Conservation (phyloP, 2,797 vertebrate genomes). For the Emys orbicularis region DNA sequence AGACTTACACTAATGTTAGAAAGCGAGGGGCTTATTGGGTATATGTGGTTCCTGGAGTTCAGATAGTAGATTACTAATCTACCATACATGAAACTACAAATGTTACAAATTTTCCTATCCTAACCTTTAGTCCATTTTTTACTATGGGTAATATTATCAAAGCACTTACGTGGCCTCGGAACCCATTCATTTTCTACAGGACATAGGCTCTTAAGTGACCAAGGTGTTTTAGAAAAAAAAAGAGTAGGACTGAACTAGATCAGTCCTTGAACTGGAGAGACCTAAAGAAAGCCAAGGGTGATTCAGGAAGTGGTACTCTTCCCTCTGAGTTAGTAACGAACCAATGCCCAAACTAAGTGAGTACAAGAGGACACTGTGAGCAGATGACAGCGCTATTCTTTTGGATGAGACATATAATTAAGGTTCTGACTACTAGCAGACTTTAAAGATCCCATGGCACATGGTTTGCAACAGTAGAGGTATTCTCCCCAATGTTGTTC, state of each 20-base stretch:
- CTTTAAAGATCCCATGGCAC: background rate
- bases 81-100: background rate
- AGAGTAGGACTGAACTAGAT: background rate
- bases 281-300: background rate
- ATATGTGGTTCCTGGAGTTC: background rate
- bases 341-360: background rate
- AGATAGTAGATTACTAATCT: background rate
- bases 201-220: background rate
- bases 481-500: background rate
- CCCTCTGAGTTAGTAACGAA: background rate
- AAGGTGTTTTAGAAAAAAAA: background rate
- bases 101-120: background rate
- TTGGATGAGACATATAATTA: background rate
- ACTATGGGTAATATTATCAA: background rate
- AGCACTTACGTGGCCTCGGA: background rate
- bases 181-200: background rate
- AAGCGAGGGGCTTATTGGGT: background rate
- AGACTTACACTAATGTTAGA: constrained; percentile 47
- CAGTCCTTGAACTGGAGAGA: background rate
- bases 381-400: background rate
- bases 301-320: background rate
- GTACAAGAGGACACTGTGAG: background rate
- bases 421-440: background rate
- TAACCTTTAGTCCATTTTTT: background rate
- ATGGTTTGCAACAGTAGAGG: background rate